Conservation (phyloP, 2,113 vertebrate genomes). For the Gymnarchus niloticus region DNA sequence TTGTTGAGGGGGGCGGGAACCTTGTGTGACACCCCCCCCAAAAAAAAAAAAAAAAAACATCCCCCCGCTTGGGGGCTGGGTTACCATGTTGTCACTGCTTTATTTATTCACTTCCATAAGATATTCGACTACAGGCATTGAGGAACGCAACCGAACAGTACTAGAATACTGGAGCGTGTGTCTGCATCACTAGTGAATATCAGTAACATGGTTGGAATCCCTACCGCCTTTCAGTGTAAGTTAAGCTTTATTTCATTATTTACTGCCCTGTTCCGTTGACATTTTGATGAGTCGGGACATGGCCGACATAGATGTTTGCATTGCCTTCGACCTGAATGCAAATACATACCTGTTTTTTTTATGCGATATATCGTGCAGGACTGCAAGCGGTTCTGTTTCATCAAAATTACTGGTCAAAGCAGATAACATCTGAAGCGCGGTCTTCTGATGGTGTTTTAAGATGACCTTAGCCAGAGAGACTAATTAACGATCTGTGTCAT, state of each 20-base stretch:
- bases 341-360: neutral
- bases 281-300: neutral
- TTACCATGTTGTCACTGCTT: too few species aligned
- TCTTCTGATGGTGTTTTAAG: neutral
- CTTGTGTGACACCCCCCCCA: too few species aligned
- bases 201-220: slow-evolving; percentile 54
- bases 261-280: neutral
- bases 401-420: neutral
- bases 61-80: too few species aligned
- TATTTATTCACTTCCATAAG: too few species aligned
- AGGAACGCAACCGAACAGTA: too few species aligned
- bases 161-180: too few species aligned
- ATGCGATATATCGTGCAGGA: neutral
- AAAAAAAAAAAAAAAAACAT: too few species aligned
- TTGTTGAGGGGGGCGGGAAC: too few species aligned
- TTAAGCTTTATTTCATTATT: slow-evolving; percentile 22
- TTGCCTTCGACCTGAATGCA: neutral
- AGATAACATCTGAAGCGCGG: neutral
- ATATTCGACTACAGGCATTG: too few species aligned
- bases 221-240: slow-evolving; percentile 51
- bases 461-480: neutral
- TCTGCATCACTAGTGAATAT: too few species aligned
- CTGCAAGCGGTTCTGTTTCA: neutral
- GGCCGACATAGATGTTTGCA: neutral
- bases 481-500: neutral